These are phyloP conservation scores for Piaya cayana DNA, from an alignment of 2,113 vertebrate genomes.

Conservation along the genomic window DNA sequence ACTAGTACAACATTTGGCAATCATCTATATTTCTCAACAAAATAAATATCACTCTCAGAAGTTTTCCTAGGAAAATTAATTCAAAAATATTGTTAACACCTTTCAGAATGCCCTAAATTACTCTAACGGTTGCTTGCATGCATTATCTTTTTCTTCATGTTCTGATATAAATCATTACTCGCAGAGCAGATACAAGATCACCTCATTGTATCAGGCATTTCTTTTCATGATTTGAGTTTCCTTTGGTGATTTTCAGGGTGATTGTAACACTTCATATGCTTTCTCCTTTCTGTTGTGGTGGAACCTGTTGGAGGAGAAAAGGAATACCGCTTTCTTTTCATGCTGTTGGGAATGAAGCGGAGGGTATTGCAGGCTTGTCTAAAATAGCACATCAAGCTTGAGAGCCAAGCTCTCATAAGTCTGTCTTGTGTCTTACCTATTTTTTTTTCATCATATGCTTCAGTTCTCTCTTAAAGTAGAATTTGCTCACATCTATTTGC, in stretches of 20 bases:
- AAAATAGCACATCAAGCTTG: background rate
- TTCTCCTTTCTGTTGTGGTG: background rate
- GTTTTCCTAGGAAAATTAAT: background rate
- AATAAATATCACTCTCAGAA: background rate
- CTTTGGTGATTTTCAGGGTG: background rate
- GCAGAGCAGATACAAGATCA: background rate
- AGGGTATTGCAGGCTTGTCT: background rate
- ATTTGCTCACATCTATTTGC: background rate
- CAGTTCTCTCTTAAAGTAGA: background rate
- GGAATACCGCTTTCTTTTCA: background rate
- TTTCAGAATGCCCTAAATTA: background rate
- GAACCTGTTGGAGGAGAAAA: background rate
- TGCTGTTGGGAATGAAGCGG: background rate
- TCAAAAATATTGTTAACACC: background rate
- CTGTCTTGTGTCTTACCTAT: background rate
- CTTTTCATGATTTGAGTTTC: background rate
- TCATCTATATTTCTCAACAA: background rate
- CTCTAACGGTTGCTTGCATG: background rate
- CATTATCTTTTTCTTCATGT: background rate
- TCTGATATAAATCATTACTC: background rate
- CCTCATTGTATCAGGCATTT: background rate
- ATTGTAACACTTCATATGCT: background rate
- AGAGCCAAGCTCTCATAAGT: background rate
- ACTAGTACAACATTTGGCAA: background rate
- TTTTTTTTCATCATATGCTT: background rate